Conservation (phyloP, 2,888 invertebrate species). For the Patella caerulea region DNA sequence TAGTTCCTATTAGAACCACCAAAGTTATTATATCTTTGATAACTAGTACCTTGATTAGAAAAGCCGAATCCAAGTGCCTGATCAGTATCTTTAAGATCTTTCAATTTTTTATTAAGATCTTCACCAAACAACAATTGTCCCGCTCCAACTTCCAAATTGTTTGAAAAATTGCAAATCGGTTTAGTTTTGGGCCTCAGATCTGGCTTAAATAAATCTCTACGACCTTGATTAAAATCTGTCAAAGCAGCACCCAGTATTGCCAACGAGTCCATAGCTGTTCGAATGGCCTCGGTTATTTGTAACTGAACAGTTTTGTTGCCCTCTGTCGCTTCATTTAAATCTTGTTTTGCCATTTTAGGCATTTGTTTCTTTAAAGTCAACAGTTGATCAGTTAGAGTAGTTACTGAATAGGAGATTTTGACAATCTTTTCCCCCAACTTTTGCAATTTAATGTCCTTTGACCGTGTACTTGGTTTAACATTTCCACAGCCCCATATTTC, state of each 20-base stretch:
- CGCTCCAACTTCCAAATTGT: neutral
- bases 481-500: neutral
- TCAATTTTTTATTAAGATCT: neutral
- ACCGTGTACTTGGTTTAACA: neutral
- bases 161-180: neutral
- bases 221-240: neutral
- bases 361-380: neutral
- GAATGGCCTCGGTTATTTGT: neutral
- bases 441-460: neutral
- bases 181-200: neutral
- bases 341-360: neutral
- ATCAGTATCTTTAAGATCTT: neutral
- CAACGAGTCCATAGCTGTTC: constrained; percentile 4
- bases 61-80: neutral
- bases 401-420: neutral
- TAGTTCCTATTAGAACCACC: neutral
- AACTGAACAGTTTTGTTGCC: neutral
- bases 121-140: neutral
- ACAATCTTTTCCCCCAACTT: neutral
- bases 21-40: neutral
- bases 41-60: neutral
- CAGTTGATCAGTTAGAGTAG: neutral
- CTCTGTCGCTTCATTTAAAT: too few relatives aligned
- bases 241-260: neutral
- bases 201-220: neutral